phyloP scores from a whole-genome alignment of 1,140 invertebrate species.

The Theocolax elegans region DNA sequence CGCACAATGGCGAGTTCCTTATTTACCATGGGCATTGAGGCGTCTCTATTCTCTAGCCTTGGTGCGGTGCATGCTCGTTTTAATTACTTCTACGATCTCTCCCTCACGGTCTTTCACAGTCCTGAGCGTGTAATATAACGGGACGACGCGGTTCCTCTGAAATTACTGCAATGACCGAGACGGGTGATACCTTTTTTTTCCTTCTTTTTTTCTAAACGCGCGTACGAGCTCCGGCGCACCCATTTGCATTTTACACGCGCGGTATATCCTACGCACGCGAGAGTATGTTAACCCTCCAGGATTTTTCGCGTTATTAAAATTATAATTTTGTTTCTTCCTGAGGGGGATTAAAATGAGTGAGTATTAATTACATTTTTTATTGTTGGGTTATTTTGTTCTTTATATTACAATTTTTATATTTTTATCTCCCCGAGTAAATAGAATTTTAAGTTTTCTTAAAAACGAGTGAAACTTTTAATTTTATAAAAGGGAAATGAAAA shows the following conservation, averaged over 20 bases:
- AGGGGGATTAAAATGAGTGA: neutral
- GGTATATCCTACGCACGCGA: neutral
- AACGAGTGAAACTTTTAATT: too few relatives aligned
- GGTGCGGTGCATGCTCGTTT: slow-evolving; percentile 1
- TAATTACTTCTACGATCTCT: too few relatives aligned
- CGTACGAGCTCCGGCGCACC: neutral
- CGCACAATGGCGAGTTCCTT: neutral
- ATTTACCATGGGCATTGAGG: neutral
- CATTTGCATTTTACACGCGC: slow-evolving; percentile 17
- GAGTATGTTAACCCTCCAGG: neutral
- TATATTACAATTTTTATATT: too few relatives aligned
- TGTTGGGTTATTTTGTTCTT: too few relatives aligned
- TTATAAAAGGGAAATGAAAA: too few relatives aligned
- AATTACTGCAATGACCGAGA: slow-evolving; percentile 9
- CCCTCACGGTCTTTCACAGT: too few relatives aligned
- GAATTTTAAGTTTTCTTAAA: too few relatives aligned
- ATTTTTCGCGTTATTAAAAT: slow-evolving; percentile 21
- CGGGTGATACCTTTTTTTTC: neutral
- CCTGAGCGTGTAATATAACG: neutral
- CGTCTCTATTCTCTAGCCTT: neutral
- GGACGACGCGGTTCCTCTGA: neutral
- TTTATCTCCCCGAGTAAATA: too few relatives aligned
- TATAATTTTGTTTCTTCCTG: neutral
- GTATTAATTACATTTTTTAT: too few relatives aligned
- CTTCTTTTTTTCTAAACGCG: neutral